Evolutionary conservation across 2,888 invertebrate genomes (phyloP), one percentile per base, ranked within the genome.

Genomic region (Erebia aethiops): DNA sequence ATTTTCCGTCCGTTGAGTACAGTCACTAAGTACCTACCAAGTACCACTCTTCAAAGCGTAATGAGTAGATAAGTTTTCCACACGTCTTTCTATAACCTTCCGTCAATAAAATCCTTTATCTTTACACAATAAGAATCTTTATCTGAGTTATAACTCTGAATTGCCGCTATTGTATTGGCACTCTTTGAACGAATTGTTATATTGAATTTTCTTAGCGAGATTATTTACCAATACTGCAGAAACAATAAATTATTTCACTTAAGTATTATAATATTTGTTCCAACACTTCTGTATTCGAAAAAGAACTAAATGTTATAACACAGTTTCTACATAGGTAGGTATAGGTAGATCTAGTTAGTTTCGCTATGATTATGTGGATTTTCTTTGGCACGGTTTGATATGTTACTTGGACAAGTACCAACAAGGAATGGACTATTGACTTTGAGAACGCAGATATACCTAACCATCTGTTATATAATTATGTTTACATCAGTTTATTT

Each of bases 91-190:
- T 85, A 85, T 80, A 78, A 82, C 79, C 79, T 81, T 77, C 79
- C 75, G 78, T 86, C 87, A 88, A 86, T 88, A 87, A 90, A 88
- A 82, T 79, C 78, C 85, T 88, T 90, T 91, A 91, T 92, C 91
- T 86, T 78, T 81, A 86, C 80, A 87, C 86, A 81, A 82, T 82
- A 58, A 85, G 85, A 85, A 86, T 85, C 83, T 86, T 88, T 91
- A 91, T 91, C 90, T 90, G 86, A 89, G 90, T 90, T 85, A 80
- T 86, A 79, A 82, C 82, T 78, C 79, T 81, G 78, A 85, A 87
- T 81, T 84, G 83, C 82, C 79, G 80, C 81, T 77, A 77, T 82
- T 80, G 81, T 81, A 77, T 78, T 76, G 78, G 76, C 75, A 76
- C 77, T 78, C 46, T 57, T 79, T 76, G 56, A 21, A 81, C 79